Evolutionary conservation across 2,888 invertebrate genomes (phyloP), one percentile per base, ranked within the genome.

Genomic region (Drymonia ruficornis): DNA sequence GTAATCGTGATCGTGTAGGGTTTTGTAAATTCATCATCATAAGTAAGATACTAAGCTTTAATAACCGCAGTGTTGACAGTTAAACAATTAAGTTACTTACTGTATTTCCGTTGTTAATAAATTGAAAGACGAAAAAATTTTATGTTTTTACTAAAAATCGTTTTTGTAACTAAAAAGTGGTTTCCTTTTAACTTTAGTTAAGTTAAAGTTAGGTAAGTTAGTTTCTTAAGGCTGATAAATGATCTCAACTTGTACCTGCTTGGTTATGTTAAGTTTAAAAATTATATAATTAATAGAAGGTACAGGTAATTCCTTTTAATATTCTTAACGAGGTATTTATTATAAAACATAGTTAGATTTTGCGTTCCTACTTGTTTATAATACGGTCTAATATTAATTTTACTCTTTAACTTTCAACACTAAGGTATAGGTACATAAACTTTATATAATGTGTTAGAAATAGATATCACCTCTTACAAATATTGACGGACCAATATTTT

Each of bases 1-100:
- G 80, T 75, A 59, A 74, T 71, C 75, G 82, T 84, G 84, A 84
- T 78, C 73, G 81, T 78, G 74, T 87, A 87, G 86, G 59, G 65
- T 85, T 86, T 86, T 86, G 77, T 86, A 86, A 80, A 74, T 65
- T 72, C 68, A 69, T 70, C 66, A 75, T 69, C 69, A 70, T 70
- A 61, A 65, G 60, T 73, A 76, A 72, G 68, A 68, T 67, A 65
- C 61, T 78, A 75, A 75, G 72, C 67, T 71, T 78, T 76, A 75
- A 69, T 57, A 56, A 53, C 57, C 63, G 52, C 56, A 60, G 60
- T 70, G 61, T 70, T 67, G 56, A 63, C 69, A 71, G 67, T 40
- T 50, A 53, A 38, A 38, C n/a, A n/a, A 36, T n/a, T 31, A 31
- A 36, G 5, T 36, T 6, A 36, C 1, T 1, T 36, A 13, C n/a